phyloP scores from a whole-genome alignment of 2,888 invertebrate species.

The Hypselothyrea guttata region DNA sequence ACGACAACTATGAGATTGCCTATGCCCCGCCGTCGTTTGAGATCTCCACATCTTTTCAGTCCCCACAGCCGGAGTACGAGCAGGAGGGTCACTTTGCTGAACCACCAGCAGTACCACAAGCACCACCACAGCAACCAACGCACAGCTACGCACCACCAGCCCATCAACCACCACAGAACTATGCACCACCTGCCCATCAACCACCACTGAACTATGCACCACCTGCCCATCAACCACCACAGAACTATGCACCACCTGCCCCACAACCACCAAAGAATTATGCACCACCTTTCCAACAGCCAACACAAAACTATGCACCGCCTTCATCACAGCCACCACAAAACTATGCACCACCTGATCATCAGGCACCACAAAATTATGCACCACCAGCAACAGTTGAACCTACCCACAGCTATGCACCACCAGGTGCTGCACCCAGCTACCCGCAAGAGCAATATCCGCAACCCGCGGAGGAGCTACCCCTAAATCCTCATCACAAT shows the following conservation, averaged over 20 bases:
- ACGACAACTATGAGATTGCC: conserved; percentile 67
- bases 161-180: conserved; percentile 14
- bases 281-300: not conserved
- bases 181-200: conserved; percentile 15
- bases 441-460: conserved; percentile 64
- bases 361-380: not conserved
- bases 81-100: conserved; percentile 25
- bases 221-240: not conserved
- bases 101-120: conserved; percentile 20
- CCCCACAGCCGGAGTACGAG: conserved; percentile 35
- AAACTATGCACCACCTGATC: conserved; percentile 13
- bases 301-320: conserved; percentile 12
- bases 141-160: conserved; percentile 5
- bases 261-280: not conserved
- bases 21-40: conserved; percentile 78
- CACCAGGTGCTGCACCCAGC: conserved; percentile 34
- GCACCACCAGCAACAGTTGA: not conserved
- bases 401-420: conserved; percentile 13
- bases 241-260: conserved; percentile 16
- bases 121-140: not conserved
- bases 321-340: conserved; percentile 21
- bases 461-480: conserved; percentile 75
- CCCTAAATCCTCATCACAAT: conserved; percentile 76
- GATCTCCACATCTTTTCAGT: conserved; percentile 63
- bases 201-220: not conserved